Percentiles rank a stretch among this genome's conserved stretches.
These are phyloP conservation scores for Drosophila lini DNA, from an alignment of 1,140 invertebrate species.

Conservation along the genomic window DNA sequence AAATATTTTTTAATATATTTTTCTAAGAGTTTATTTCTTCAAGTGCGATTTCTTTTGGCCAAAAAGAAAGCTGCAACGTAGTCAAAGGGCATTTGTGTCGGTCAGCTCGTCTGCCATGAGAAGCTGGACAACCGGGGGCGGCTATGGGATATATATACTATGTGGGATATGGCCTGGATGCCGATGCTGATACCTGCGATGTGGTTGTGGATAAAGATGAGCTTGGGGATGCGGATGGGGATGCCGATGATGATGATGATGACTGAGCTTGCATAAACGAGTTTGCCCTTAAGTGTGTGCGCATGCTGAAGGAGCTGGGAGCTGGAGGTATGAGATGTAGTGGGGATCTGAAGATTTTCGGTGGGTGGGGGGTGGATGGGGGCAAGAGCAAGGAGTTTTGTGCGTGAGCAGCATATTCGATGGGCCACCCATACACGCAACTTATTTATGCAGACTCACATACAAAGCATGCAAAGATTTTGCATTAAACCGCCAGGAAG, in stretches of 20 bases:
- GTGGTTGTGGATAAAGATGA: neutral
- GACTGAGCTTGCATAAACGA: slow-evolving; percentile 78
- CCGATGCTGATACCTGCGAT: slow-evolving; percentile 20
- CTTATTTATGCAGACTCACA: slow-evolving; percentile 80
- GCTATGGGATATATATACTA: neutral
- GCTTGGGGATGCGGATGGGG: slow-evolving; percentile 5
- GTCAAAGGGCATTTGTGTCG: slow-evolving; percentile 49
- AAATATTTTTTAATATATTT: neutral
- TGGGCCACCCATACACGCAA: slow-evolving; percentile 47
- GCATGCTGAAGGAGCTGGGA: slow-evolving; percentile 26
- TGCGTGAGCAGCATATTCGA: slow-evolving; percentile 77
- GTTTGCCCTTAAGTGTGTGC: slow-evolving; percentile 73
- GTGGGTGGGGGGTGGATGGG: no score
- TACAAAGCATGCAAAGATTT: slow-evolving; percentile 76
- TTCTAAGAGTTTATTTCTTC: neutral
- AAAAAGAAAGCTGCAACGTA: slow-evolving; percentile 16
- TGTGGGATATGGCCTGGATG: slow-evolving; percentile 22
- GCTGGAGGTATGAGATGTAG: neutral
- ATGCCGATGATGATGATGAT: slow-evolving; percentile 52
- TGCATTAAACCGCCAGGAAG: slow-evolving; percentile 39
- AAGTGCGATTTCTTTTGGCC: neutral
- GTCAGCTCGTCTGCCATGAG: slow-evolving; percentile 45
- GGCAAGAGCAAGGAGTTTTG: slow-evolving; percentile 33
- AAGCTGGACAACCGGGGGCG: neutral
- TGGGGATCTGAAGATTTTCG: neutral